Conservation (phyloP, 1,140 invertebrate species). For the Wasmannia auropunctata region DNA sequence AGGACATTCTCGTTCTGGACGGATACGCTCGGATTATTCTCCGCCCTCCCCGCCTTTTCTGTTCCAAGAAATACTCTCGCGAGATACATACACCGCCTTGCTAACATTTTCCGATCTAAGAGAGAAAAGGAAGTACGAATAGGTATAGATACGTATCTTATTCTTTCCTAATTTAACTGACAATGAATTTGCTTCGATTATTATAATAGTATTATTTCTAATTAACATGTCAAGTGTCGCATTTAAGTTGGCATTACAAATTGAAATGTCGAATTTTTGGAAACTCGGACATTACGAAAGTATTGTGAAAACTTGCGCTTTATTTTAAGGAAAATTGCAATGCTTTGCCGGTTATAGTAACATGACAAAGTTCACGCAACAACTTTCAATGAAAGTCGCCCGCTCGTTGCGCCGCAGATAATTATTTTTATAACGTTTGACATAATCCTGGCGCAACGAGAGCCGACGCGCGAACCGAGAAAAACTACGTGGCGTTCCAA, state of each 20-base stretch:
- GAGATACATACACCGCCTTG: neutral
- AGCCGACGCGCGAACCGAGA: neutral
- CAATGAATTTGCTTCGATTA: neutral
- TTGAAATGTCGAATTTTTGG: neutral
- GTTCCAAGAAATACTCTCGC: neutral
- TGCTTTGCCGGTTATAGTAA: neutral
- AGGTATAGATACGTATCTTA: neutral
- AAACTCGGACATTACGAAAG: neutral
- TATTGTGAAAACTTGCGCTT: too few species aligned
- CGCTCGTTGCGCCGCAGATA: conserved; percentile 6
- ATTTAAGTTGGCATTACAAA: neutral
- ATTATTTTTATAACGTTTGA: conserved; percentile 37
- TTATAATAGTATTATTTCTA: neutral
- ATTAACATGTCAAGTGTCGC: neutral
- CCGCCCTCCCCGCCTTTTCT: neutral
- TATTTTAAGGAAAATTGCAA: neutral
- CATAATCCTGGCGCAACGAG: neutral
- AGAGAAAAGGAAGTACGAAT: neutral
- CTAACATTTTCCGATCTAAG: neutral
- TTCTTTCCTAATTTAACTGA: neutral
- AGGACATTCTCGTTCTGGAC: neutral
- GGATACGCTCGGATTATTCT: neutral
- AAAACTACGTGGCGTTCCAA: conserved; percentile 53
- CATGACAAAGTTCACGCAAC: neutral
- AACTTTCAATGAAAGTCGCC: neutral